Conservation (phyloP, 2,797 vertebrate species). For the Streptopelia turtur region DNA sequence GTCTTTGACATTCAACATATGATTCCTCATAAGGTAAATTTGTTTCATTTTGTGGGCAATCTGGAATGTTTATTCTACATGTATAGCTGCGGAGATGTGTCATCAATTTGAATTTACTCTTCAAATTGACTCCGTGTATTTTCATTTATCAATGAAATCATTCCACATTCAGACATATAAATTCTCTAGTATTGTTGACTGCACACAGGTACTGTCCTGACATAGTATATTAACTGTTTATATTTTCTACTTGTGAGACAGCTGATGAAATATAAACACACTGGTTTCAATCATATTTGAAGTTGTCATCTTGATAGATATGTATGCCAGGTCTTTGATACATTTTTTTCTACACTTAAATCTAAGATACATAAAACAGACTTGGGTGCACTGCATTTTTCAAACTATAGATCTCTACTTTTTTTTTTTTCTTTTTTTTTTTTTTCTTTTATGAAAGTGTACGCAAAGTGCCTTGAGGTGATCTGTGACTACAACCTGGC, state of each 20-base stretch:
- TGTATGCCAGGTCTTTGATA: not conserved
- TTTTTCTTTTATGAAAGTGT: not conserved
- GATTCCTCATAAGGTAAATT: not conserved
- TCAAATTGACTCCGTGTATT: not conserved
- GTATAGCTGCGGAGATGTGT: not conserved
- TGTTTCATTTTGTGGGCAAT: not conserved
- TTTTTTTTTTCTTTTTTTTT: not conserved
- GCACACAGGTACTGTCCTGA: not conserved
- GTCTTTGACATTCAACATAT: not conserved
- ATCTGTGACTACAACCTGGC: not conserved
- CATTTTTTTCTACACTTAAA: not conserved
- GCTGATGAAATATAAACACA: not conserved
- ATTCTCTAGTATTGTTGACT: not conserved
- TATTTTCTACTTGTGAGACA: not conserved
- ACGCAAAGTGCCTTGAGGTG: not conserved
- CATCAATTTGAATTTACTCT: conserved; percentile 12
- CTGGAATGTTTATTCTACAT: not conserved
- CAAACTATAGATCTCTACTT: not conserved
- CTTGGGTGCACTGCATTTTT: not conserved
- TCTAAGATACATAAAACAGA: not conserved
- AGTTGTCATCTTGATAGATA: not conserved
- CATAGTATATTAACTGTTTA: not conserved
- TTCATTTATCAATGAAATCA: not conserved
- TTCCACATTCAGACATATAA: not conserved
- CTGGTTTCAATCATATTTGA: not conserved